A percentile compares a stretch with the other conserved stretches of the same genome.
phyloP scores from a whole-genome alignment of 2,888 invertebrate species.

The Eupithecia pulchellata region DNA sequence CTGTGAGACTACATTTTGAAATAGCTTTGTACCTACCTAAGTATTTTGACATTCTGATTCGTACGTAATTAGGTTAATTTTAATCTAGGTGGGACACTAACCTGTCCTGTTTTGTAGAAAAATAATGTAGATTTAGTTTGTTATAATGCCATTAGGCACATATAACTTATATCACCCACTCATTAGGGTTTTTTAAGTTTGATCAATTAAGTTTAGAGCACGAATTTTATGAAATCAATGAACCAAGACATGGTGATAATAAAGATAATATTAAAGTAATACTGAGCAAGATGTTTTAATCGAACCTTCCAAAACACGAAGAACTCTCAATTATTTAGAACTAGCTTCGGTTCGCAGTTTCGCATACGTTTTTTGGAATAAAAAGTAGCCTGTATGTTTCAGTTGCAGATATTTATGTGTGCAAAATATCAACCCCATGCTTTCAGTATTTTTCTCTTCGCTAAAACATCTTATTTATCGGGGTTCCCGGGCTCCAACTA shows the following conservation, averaged over 20 bases:
- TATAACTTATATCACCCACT: not conserved
- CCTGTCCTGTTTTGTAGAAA: not conserved
- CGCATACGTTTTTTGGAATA: too few species aligned
- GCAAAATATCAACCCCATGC: too few species aligned
- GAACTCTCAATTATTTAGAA: too few species aligned
- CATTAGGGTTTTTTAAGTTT: not conserved
- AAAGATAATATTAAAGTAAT: constrained; percentile 10
- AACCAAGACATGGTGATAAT: constrained; percentile 12
- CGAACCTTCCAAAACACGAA: not conserved
- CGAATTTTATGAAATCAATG: constrained; percentile 17
- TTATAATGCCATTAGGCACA: not conserved
- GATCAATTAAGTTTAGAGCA: not conserved
- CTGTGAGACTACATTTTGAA: not conserved
- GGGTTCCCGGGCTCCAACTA: too few species aligned
- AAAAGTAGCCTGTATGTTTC: too few species aligned
- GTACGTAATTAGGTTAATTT: not conserved
- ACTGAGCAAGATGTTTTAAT: not conserved
- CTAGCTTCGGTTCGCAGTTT: too few species aligned
- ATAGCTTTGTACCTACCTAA: too few species aligned
- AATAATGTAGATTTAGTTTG: not conserved
- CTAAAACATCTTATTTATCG: too few species aligned
- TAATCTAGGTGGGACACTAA: not conserved
- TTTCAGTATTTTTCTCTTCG: too few species aligned
- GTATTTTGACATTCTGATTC: not conserved
- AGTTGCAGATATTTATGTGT: too few species aligned